Evolutionary conservation across 2,113 vertebrate species (phyloP).

Genomic region (Rhinolophus sinicus): DNA sequence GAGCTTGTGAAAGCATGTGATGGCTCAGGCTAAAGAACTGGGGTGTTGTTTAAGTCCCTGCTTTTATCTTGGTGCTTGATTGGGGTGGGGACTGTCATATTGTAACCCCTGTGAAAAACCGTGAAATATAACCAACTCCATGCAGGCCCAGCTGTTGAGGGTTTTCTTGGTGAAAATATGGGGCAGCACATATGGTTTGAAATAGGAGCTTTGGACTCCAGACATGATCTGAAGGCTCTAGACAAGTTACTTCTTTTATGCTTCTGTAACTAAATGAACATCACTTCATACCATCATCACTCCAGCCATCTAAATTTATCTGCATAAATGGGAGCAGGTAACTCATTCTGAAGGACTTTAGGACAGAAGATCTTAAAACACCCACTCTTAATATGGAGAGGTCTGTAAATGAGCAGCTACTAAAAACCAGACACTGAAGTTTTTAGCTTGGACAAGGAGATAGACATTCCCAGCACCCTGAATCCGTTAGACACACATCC

Average conservation of each 20-base stretch:
- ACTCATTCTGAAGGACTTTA: neutral
- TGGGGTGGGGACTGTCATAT: conserved; percentile 75
- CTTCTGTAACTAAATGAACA: neutral
- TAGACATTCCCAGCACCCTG: neutral
- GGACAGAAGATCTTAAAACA: neutral
- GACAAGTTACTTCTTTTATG: neutral
- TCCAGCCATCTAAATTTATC: neutral
- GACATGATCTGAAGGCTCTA: neutral
- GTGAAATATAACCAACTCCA: conserved; percentile 81
- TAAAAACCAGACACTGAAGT: neutral
- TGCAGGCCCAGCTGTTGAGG: conserved; percentile 78
- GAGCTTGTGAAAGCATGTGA: conserved; percentile 73
- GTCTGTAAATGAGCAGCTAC: neutral
- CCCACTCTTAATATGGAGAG: neutral
- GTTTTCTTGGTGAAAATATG: conserved; percentile 73
- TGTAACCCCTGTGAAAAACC: conserved; percentile 80
- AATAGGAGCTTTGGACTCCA: neutral
- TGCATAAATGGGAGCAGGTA: neutral
- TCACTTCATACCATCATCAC: neutral
- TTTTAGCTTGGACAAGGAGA: neutral
- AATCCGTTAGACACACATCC: neutral
- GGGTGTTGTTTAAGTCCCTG: conserved; percentile 67
- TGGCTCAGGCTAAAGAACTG: conserved; percentile 71
- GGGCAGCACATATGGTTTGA: neutral
- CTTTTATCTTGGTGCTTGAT: conserved; percentile 70